Evolutionary conservation across 2,888 invertebrate genomes (phyloP), one percentile per base, ranked within the genome.

Genomic region (Smittia aterrima): DNA sequence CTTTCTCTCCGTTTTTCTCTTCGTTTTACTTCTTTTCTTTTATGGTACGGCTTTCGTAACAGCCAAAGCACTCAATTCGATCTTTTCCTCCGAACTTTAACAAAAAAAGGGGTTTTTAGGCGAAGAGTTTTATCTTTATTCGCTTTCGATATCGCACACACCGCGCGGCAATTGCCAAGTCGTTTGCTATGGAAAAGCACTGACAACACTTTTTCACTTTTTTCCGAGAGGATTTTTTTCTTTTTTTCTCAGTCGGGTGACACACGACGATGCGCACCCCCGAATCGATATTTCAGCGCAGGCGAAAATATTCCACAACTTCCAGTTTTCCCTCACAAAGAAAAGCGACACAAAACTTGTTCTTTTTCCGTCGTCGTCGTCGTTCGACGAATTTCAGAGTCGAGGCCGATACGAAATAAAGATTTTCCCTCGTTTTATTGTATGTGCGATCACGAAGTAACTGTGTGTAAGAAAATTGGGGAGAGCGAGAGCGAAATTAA

Each of bases 261-360:
- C 66, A 66, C 62, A 62, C 53, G 64, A 38, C 32, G 62, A 72
- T 72, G 72, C 72, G 72, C 72, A 72, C 32, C 72, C 58, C 72
- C 70, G 38, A 72, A 72, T 72, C 72, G 72, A 72, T 72, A 72
- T 72, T 72, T 72, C 18, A 62, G 62, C 72, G 72, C 72, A 72
- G 40, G 72, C 72, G 72, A 72, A 16, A 41, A 24, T 53, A 27
- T 53, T 27, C 16, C 47, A 72, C 22, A 53, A 20, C 62, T 72
- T 72, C 72, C 72, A 72, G 72, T 18, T 27, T 58, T 32, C 32
- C 47, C n/a, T 11, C 47, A 47, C 47, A 16, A 47, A 54, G 22
- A 71, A 66, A 16, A 11, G n/a, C 20, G 20, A 66, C 47, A 47
- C 11, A 7, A 7, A 7, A 3, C 13, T 3, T 16, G 47, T 47